phyloP scores from a whole-genome alignment of 2,113 vertebrate species.

The Lagopus leucura region DNA sequence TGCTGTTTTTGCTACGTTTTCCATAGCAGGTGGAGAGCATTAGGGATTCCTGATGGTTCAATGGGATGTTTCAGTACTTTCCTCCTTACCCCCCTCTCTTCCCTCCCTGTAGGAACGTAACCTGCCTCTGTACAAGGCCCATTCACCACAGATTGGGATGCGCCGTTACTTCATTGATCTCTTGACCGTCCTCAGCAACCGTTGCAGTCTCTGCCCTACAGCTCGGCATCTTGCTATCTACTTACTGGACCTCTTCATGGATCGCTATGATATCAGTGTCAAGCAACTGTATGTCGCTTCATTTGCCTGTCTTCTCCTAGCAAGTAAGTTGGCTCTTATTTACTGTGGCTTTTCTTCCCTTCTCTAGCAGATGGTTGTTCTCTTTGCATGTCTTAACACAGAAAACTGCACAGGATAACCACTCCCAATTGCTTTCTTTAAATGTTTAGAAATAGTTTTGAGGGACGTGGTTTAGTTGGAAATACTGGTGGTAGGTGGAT shows the following conservation, averaged over 20 bases:
- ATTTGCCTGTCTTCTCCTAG: constrained; percentile 89
- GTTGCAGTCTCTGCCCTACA: constrained; percentile 85
- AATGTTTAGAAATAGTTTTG: too few species aligned
- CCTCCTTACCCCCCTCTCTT: not conserved
- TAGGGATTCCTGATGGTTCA: not conserved
- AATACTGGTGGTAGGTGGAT: too few species aligned
- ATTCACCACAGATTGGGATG: constrained; percentile 90
- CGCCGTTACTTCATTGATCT: constrained; percentile 88
- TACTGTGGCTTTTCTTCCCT: not conserved
- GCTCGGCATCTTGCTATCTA: constrained; percentile 90
- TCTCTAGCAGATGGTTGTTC: not conserved
- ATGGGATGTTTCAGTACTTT: not conserved
- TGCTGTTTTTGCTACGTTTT: not conserved
- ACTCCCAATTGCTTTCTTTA: too few species aligned
- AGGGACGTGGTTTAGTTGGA: too few species aligned
- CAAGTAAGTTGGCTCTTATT: constrained; percentile 82
- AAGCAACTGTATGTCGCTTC: constrained; percentile 87
- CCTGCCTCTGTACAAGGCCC: constrained; percentile 85
- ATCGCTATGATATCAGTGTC: constrained; percentile 84
- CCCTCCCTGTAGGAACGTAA: constrained; percentile 85
- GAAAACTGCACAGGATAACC: too few species aligned
- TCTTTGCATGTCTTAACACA: not conserved
- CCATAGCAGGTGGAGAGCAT: not conserved
- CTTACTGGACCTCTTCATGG: constrained; percentile 92
- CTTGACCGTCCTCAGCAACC: constrained; percentile 86